A percentile compares a stretch with the other conserved stretches of the same genome.
Evolutionary conservation across 2,797 vertebrate species (phyloP).

Genomic region (Intellagama lesueurii): DNA sequence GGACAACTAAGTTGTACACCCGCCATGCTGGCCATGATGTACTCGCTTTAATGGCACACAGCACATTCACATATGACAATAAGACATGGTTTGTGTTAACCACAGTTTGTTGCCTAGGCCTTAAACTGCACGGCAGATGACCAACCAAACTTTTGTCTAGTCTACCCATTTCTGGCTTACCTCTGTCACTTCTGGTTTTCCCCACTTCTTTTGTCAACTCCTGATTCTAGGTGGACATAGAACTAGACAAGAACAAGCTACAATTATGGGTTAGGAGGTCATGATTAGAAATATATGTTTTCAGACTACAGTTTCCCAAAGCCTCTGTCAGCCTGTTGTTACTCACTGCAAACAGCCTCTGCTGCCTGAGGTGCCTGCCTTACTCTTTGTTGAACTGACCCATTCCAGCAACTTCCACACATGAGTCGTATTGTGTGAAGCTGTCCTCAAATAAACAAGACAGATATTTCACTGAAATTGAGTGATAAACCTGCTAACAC

Average conservation of each 20-base stretch:
- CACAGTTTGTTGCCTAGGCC: not conserved
- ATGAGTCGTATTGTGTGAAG: not conserved
- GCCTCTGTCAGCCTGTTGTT: too few species aligned
- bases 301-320: too few species aligned
- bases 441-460: not conserved
- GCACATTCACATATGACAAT: not conserved
- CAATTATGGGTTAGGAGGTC: not conserved
- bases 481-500: fast-evolving
- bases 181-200: not conserved
- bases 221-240: not conserved
- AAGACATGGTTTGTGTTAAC: not conserved
- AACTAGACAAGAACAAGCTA: not conserved
- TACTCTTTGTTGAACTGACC: too few species aligned
- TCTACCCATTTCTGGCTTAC: not conserved
- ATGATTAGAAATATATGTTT: too few species aligned
- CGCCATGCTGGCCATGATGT: not conserved
- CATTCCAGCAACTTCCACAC: not conserved
- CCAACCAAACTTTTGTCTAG: not conserved
- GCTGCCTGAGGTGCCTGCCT: not conserved
- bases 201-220: not conserved
- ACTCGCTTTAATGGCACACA: too few species aligned
- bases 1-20: not conserved
- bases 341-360: not conserved
- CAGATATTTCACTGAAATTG: not conserved
- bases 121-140: not conserved